Evolutionary conservation across 2,888 invertebrate species (phyloP).

Genomic region (Lycaena phlaeas): DNA sequence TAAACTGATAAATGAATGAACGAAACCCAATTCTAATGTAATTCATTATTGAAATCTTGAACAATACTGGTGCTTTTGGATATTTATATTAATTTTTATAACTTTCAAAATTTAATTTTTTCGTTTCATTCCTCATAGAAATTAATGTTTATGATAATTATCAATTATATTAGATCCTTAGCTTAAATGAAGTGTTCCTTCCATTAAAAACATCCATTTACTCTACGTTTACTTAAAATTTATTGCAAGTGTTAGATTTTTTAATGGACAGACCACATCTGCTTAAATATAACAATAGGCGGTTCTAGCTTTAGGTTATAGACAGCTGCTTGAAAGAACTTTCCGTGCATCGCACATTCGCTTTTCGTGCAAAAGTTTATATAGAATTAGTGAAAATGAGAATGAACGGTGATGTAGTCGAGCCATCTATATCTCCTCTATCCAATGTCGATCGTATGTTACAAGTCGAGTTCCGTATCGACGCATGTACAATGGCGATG

Average conservation of each 20-base stretch:
- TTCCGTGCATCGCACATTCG: slow-evolving; percentile 72
- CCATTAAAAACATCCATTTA: slow-evolving; percentile 44
- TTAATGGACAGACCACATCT: slow-evolving; percentile 47
- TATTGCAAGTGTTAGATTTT: slow-evolving; percentile 21
- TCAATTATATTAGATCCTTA: slow-evolving; percentile 47
- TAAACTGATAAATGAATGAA: slow-evolving; percentile 12
- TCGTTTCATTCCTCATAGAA: slow-evolving; percentile 72
- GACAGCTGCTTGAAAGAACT: slow-evolving; percentile 71
- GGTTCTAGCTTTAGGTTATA: slow-evolving; percentile 69
- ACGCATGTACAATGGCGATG: slow-evolving; percentile 6
- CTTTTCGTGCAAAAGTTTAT: slow-evolving; percentile 67
- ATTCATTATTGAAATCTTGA: slow-evolving; percentile 22
- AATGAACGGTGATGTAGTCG: slow-evolving; percentile 63
- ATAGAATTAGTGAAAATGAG: slow-evolving; percentile 56
- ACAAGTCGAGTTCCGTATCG: background rate
- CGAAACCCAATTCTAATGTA: slow-evolving; percentile 16
- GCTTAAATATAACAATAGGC: slow-evolving; percentile 67
- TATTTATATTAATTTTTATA: slow-evolving; percentile 46
- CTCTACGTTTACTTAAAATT: slow-evolving; percentile 13
- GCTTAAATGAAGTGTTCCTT: slow-evolving; percentile 54
- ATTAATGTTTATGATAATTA: slow-evolving; percentile 47
- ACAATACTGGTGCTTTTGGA: slow-evolving; percentile 69
- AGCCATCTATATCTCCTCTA: slow-evolving; percentile 64
- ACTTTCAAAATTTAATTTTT: slow-evolving; percentile 46
- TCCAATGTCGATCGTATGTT: background rate